These are phyloP conservation scores for Sympetrum striolatum DNA, from an alignment of 2,888 invertebrate species.

Conservation along the genomic window DNA sequence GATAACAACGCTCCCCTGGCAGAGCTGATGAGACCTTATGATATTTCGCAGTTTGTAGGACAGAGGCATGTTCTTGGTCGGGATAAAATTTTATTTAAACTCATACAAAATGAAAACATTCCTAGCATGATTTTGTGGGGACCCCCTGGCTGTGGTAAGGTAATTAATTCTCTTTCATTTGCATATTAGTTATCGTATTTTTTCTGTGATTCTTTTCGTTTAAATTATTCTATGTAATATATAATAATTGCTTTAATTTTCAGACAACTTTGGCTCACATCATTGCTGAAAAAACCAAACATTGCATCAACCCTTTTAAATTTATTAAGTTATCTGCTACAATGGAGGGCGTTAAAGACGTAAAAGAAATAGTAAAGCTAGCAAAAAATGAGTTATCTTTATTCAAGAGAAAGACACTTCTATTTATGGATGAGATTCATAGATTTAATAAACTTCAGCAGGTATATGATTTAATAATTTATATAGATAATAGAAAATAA, in stretches of 20 bases:
- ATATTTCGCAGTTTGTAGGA: slow-evolving; percentile 72
- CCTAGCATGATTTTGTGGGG: slow-evolving; percentile 88
- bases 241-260: slow-evolving; percentile 50
- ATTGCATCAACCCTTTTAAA: slow-evolving; percentile 59
- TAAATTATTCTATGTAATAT: background rate
- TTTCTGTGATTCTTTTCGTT: background rate
- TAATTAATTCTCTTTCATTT: slow-evolving; percentile 54
- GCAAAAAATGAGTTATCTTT: slow-evolving; percentile 77
- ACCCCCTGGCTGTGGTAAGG: slow-evolving; percentile 87
- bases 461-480: slow-evolving; percentile 51
- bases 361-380: slow-evolving; percentile 74
- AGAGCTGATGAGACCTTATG: slow-evolving; percentile 74
- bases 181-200: background rate
- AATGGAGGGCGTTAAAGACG: slow-evolving; percentile 77
- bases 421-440: slow-evolving; percentile 89
- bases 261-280: slow-evolving; percentile 80
- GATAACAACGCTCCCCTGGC: slow-evolving; percentile 67
- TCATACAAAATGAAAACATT: slow-evolving; percentile 72
- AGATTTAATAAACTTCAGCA: slow-evolving; percentile 85
- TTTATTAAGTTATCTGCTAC: slow-evolving; percentile 80
- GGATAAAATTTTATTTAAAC: slow-evolving; percentile 68
- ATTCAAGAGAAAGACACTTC: slow-evolving; percentile 71
- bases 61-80: slow-evolving; percentile 74
- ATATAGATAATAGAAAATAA: background rate
- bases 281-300: slow-evolving; percentile 72